Evolutionary conservation across 2,888 invertebrate genomes (phyloP).

Genomic region (Clistopyga incitator): DNA sequence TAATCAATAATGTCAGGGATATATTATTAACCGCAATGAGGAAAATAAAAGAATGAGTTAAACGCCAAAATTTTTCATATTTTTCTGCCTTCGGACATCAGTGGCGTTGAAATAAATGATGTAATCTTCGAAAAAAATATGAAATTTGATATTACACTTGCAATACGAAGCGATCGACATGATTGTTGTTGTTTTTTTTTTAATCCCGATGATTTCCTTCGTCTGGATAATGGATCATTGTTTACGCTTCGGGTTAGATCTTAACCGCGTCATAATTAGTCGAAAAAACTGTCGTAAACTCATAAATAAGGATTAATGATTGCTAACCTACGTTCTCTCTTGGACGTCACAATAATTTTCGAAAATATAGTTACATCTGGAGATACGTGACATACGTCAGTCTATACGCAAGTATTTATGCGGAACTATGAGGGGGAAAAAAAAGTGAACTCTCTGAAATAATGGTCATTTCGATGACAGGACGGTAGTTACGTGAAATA

Average conservation of each 20-base stretch:
- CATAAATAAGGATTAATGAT: slow-evolving; percentile 22
- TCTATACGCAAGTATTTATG: background rate
- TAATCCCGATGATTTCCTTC: background rate
- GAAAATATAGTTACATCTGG: slow-evolving; percentile 12
- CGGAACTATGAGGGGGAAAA: background rate
- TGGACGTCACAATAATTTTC: slow-evolving; percentile 14
- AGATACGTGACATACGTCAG: background rate
- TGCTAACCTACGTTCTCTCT: slow-evolving; percentile 5
- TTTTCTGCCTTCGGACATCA: background rate
- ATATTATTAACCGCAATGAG: background rate
- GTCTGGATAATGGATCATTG: background rate
- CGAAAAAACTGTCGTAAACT: slow-evolving; percentile 16
- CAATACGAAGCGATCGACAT: background rate
- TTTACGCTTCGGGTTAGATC: slow-evolving; percentile 1
- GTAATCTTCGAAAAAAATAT: background rate
- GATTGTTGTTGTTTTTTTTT: background rate
- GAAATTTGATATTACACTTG: background rate
- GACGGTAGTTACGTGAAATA: background rate
- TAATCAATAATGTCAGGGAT: background rate
- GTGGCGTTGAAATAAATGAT: background rate
- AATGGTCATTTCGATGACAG: slow-evolving; percentile 5
- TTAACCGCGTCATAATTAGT: background rate
- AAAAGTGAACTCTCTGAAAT: slow-evolving; percentile 10
- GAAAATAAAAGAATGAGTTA: background rate
- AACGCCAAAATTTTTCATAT: background rate